A percentile compares a stretch with the other conserved stretches of the same genome.
phyloP scores from a whole-genome alignment of 2,888 invertebrate species.

The Eurytoma californica region DNA sequence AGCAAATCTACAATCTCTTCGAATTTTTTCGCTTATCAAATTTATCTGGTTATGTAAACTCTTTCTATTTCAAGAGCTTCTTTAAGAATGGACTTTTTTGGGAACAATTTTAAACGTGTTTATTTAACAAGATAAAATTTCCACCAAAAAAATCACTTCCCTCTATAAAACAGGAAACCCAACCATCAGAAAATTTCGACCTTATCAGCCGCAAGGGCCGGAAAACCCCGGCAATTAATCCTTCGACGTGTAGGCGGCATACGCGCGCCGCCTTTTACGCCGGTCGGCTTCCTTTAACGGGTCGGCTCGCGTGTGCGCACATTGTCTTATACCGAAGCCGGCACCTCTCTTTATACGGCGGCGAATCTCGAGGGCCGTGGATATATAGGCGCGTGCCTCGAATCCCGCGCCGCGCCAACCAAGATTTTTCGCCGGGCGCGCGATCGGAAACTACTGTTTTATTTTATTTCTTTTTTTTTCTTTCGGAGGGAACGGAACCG shows the following conservation, averaged over 20 bases:
- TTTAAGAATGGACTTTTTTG: no score
- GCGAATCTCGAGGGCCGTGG: background rate
- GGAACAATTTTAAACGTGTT: no score
- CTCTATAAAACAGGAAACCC: no score
- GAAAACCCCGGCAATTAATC: background rate
- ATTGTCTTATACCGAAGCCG: background rate
- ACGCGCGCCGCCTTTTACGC: background rate
- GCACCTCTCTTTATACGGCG: slow-evolving; percentile 2
- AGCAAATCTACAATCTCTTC: no score
- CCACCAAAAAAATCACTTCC: no score
- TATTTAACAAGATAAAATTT: no score
- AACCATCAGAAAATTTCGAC: no score
- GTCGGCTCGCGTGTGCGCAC: background rate
- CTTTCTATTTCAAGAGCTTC: no score
- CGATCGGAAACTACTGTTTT: background rate
- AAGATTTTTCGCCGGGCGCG: background rate
- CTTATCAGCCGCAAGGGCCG: background rate
- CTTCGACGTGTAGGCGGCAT: background rate
- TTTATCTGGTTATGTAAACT: no score
- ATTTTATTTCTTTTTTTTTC: background rate
- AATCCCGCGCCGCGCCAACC: background rate
- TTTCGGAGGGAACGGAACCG: background rate
- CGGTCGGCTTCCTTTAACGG: slow-evolving; percentile 28
- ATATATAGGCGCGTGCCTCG: background rate
- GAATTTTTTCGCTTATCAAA: no score